Percentiles rank a stretch among this genome's conserved stretches.
phyloP scores from a whole-genome alignment of 1,140 invertebrate species.

The Pogonus chalceus region DNA sequence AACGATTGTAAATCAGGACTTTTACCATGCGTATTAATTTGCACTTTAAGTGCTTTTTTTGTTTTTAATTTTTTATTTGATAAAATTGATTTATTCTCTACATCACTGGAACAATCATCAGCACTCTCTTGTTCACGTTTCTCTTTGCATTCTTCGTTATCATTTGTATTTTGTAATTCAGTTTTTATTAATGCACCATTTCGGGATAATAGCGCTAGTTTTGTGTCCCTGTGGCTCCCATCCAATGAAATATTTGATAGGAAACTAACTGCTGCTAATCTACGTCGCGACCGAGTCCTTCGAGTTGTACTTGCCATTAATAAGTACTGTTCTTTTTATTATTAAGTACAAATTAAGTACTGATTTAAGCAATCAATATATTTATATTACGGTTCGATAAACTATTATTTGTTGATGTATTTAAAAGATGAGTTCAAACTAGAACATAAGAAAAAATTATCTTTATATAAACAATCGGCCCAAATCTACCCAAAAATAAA shows the following conservation, averaged over 20 bases:
- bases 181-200: conserved; percentile 36
- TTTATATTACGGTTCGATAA: too few relatives aligned
- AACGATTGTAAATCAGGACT: conserved; percentile 45
- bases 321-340: too few relatives aligned
- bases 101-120: conserved; percentile 41
- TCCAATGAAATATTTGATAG: conserved; percentile 90
- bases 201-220: conserved; percentile 47
- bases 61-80: conserved; percentile 19
- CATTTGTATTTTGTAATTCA: conserved; percentile 27
- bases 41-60: conserved; percentile 25
- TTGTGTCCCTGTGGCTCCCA: conserved; percentile 79
- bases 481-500: too few relatives aligned
- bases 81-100: conserved; percentile 34
- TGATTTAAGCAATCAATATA: too few relatives aligned
- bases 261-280: conserved; percentile 81
- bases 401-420: too few relatives aligned
- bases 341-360: too few relatives aligned
- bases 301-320: conserved; percentile 45
- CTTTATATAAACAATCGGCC: too few relatives aligned
- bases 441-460: too few relatives aligned
- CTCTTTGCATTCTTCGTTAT: conserved; percentile 16
- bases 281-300: conserved; percentile 52
- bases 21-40: conserved; percentile 22
- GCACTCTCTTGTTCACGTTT: conserved; percentile 28
- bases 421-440: too few relatives aligned